Percentiles rank a stretch among this genome's conserved stretches.
Evolutionary conservation across 2,113 vertebrate species (phyloP).

Genomic region (Melospiza melodia): DNA sequence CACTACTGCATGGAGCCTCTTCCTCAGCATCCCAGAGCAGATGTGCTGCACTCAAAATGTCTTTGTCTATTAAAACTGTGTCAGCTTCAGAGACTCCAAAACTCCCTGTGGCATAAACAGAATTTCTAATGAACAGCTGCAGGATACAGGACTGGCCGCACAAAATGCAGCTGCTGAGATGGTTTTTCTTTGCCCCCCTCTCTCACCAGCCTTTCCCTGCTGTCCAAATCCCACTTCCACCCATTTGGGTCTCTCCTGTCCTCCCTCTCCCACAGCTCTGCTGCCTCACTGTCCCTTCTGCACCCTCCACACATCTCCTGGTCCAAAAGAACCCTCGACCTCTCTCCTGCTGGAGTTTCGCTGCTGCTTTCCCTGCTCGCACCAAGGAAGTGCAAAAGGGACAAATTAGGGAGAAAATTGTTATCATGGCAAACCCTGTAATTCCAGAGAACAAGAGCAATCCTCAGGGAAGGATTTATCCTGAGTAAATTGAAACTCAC

Average conservation of each 20-base stretch:
- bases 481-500: background rate
- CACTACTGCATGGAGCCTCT: background rate
- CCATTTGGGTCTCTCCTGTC: background rate
- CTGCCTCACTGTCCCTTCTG: background rate
- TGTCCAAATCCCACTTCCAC: background rate
- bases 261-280: background rate
- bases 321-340: background rate
- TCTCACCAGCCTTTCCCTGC: background rate
- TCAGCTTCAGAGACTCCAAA: constrained; percentile 57
- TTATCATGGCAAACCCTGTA: background rate
- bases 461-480: constrained; percentile 7
- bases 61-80: constrained; percentile 64
- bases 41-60: constrained; percentile 65
- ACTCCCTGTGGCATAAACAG: constrained; percentile 57
- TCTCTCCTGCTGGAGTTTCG: background rate
- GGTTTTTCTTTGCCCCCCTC: background rate
- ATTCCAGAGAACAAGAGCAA: background rate
- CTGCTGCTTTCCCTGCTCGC: background rate
- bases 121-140: constrained; percentile 67
- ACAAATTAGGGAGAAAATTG: background rate
- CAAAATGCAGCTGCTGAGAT: constrained; percentile 32
- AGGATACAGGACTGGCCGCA: background rate
- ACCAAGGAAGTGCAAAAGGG: background rate
- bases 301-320: background rate
- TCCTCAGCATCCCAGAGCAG: constrained; percentile 31